A percentile compares a stretch with the other conserved stretches of the same genome.
phyloP scores from a whole-genome alignment of 1,140 invertebrate genomes.

The Lamellibrachia luymesi region DNA sequence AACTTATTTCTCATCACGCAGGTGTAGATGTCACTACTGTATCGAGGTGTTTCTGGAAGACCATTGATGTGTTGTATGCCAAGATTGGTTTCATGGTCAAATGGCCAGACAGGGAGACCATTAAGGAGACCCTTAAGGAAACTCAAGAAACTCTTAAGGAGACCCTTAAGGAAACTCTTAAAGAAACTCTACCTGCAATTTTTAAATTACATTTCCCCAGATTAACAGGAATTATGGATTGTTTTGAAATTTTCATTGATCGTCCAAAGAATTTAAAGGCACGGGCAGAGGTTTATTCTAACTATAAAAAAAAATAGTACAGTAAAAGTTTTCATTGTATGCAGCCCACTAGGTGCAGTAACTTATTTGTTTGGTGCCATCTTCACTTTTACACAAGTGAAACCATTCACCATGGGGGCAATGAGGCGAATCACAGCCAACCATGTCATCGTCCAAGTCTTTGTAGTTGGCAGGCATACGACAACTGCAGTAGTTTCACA shows the following conservation, averaged over 20 bases:
- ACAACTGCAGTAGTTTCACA: too few species aligned
- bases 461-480: too few species aligned
- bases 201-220: slow-evolving; percentile 31
- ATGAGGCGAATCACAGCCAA: too few species aligned
- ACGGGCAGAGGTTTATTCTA: too few species aligned
- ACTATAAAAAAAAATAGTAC: slow-evolving; percentile 33
- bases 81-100: slow-evolving; percentile 16
- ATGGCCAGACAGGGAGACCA: slow-evolving; percentile 15
- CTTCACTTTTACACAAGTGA: too few species aligned
- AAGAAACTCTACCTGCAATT: slow-evolving; percentile 21
- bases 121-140: too few species aligned
- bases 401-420: too few species aligned
- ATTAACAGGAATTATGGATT: background rate
- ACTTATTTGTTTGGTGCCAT: slow-evolving; percentile 20
- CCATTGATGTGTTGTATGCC: background rate
- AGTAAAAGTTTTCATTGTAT: slow-evolving; percentile 33
- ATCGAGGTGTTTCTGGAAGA: slow-evolving; percentile 11
- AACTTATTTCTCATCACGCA: slow-evolving; percentile 10
- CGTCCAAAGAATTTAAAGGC: too few species aligned
- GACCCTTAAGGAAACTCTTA: background rate
- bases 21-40: slow-evolving; percentile 15
- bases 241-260: too few species aligned
- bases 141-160: too few species aligned
- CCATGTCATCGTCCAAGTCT: too few species aligned
- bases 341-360: slow-evolving; percentile 30